Evolutionary conservation across 2,113 vertebrate species (phyloP).

Genomic region (Etia nguti): DNA sequence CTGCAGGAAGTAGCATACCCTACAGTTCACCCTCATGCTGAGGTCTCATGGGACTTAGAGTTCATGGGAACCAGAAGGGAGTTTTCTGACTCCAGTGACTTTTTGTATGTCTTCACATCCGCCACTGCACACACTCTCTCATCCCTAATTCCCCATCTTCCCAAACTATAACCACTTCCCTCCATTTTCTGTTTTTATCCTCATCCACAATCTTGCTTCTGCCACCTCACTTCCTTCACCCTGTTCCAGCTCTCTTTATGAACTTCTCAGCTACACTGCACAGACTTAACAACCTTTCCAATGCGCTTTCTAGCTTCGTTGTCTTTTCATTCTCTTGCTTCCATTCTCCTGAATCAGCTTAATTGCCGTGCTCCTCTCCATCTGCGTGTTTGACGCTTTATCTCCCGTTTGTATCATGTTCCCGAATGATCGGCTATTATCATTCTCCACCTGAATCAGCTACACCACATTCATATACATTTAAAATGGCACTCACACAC

Average conservation of each 20-base stretch:
- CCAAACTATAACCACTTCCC: not conserved
- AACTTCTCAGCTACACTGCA: constrained; percentile 8
- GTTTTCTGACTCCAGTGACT: constrained; percentile 13
- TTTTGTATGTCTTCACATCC: constrained; percentile 37
- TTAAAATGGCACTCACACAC: not conserved
- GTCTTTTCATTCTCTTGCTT: constrained; percentile 21
- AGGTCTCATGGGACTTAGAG: constrained; percentile 41
- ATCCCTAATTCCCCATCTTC: not conserved
- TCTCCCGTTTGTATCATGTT: constrained; percentile 35
- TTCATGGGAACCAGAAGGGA: constrained; percentile 61
- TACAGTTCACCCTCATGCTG: constrained; percentile 29
- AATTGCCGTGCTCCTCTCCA: constrained; percentile 48
- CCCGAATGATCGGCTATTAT: constrained; percentile 4
- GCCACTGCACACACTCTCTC: not conserved
- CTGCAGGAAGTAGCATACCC: constrained; percentile 51
- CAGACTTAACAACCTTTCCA: constrained; percentile 28
- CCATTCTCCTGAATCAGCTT: constrained; percentile 58
- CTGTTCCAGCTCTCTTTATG: not conserved
- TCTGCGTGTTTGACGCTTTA: constrained; percentile 30
- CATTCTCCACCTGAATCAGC: constrained; percentile 32
- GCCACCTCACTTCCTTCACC: not conserved
- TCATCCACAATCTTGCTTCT: not conserved
- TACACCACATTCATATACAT: not conserved
- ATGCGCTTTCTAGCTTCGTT: constrained; percentile 10
- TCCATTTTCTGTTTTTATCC: not conserved